Base-by-base conservation (phyloP, 37 sponge, comb jelly and placozoan genomes). In the Ephydatia muelleri region DNA sequence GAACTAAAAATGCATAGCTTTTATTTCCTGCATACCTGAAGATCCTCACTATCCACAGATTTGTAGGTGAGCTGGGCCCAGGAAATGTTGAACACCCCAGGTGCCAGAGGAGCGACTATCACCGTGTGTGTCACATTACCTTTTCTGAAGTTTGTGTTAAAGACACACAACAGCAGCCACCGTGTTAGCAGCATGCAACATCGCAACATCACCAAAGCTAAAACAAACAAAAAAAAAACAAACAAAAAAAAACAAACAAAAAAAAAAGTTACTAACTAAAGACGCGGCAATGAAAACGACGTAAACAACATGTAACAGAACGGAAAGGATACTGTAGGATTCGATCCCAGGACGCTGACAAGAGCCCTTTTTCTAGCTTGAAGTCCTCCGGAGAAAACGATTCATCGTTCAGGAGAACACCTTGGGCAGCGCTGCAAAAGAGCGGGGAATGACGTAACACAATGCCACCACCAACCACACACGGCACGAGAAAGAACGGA, bases 111-210 rank as follows among this genome's bases (percentile, higher is more conserved):
- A 30, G 36, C 85, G 30, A 93, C 49, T 22, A 96, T 82, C 25
- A 96, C 92, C 2, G 87, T 78, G 77, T 96, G 97, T 0, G 92
- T 84, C 0, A 94, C 88, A 69, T 96, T 96, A 64, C 78, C 77
- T 37, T 76, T 75, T 9, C 92, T 87, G 69, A 68, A 27, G 27
- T 29, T 37, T 70, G 35, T 43, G 26, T 34, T 81, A 9, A 70
- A 28, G 40, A 21, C n/a, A 82, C 73, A 26, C n/a, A 26, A 27
- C 49, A 72, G 0, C 43, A 3, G 43, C 43, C 19, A 14, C 57
- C 57, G 16, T 21, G 19, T 57, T 16, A 57, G 57, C 30, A 9
- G 43, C 31, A 82, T 6, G 39, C 30, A 43, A 64, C 31, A 65
- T 79, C 2, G 65, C 80, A 79, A 79, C 29, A 33, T 21, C 14